Percentiles rank a stretch among this genome's conserved stretches.
phyloP scores from a whole-genome alignment of 2,888 invertebrate genomes.

The Rhaphigaster nebulosa region DNA sequence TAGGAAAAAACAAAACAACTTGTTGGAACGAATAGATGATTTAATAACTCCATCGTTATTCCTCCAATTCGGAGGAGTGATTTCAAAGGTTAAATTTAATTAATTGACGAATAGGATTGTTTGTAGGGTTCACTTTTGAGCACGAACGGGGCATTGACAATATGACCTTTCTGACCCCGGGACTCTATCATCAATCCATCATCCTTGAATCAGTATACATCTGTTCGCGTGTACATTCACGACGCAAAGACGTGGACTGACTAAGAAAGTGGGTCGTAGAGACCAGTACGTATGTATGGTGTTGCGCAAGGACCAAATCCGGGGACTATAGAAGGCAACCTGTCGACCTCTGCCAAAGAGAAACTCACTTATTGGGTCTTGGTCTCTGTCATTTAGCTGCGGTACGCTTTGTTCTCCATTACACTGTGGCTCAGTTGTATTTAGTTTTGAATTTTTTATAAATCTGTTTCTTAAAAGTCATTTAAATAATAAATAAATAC shows the following conservation, averaged over 20 bases:
- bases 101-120: neutral
- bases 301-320: slow-evolving; percentile 52
- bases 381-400: neutral
- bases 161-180: neutral
- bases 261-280: slow-evolving; percentile 35
- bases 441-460: no score
- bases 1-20: no score
- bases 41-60: neutral
- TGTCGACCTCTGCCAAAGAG: slow-evolving; percentile 51
- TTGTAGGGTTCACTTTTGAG: neutral
- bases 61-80: neutral
- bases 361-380: slow-evolving; percentile 41
- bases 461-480: no score
- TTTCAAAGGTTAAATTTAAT: neutral
- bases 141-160: neutral
- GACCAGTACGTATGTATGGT: slow-evolving; percentile 36
- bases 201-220: slow-evolving; percentile 14
- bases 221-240: slow-evolving; percentile 11
- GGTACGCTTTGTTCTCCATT: neutral
- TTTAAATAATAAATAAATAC: no score
- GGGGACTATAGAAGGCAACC: slow-evolving; percentile 51
- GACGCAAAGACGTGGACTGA: slow-evolving; percentile 5
- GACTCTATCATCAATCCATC: slow-evolving; percentile 10
- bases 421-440: neutral
- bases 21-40: no score